Evolutionary conservation across 2,113 vertebrate genomes (phyloP).

Genomic region (Cyprinodon variegatus): DNA sequence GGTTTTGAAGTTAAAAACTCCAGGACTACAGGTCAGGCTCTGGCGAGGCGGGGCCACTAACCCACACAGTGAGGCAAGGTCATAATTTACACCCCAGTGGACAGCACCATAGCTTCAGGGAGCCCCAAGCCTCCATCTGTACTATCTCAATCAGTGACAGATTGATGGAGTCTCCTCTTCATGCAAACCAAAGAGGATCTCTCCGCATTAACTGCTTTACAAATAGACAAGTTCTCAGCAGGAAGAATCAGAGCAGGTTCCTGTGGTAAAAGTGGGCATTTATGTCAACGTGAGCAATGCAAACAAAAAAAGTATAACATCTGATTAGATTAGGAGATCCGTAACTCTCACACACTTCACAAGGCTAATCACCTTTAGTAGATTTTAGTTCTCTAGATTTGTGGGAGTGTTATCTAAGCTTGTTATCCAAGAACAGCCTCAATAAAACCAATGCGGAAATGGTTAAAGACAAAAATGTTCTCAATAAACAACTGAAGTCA

Average conservation of each 20-base stretch:
- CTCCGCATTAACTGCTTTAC: conserved; percentile 62
- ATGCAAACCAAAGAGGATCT: conserved; percentile 74
- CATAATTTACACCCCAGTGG: conserved; percentile 87
- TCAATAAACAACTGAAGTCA: not conserved
- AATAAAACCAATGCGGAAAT: conserved; percentile 1
- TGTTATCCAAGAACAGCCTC: conserved; percentile 2
- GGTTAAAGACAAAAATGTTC: not conserved
- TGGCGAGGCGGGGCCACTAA: conserved; percentile 90
- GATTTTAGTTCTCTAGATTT: conserved; percentile 3
- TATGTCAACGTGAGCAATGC: conserved; percentile 46
- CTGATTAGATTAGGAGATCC: conserved; percentile 43
- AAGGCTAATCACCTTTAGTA: conserved; percentile 12
- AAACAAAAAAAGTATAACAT: conserved; percentile 54
- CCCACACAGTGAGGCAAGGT: conserved; percentile 90
- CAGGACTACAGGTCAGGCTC: conserved; percentile 93
- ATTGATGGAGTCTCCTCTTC: conserved; percentile 82
- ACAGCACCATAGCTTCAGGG: conserved; percentile 82
- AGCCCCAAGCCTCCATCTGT: conserved; percentile 81
- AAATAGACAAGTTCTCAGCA: conserved; percentile 58
- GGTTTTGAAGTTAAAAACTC: conserved; percentile 99
- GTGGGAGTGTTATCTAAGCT: not conserved
- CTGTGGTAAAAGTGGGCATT: conserved; percentile 50
- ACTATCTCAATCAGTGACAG: conserved; percentile 84
- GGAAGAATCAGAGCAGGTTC: conserved; percentile 63
- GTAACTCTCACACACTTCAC: conserved; percentile 34